Evolutionary conservation across 2,797 vertebrate genomes (phyloP).

Genomic region (Coreius guichenoti): DNA sequence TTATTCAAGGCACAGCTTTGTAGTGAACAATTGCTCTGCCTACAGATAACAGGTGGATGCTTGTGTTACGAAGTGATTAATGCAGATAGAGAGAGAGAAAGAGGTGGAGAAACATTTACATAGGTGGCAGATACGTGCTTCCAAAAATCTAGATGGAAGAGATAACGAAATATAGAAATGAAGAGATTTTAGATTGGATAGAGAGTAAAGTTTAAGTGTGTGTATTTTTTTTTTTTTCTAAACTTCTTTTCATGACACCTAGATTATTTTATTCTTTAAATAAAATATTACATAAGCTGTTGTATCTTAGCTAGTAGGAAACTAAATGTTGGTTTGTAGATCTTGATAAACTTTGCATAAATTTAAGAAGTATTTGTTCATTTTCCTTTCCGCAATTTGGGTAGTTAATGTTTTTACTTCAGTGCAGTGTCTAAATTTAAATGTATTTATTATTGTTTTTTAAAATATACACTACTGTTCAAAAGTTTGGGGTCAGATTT

Average conservation of each 20-base stretch:
- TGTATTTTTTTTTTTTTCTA: not conserved
- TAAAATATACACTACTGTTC: not conserved
- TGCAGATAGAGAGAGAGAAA: constrained; percentile 3
- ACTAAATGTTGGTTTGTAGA: not conserved
- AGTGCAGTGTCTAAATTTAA: no score
- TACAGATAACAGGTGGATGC: constrained; percentile 1
- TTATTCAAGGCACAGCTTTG: constrained; percentile 57
- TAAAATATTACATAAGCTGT: not conserved
- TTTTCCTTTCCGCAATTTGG: not conserved
- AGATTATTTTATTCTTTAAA: not conserved
- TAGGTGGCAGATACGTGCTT: not conserved
- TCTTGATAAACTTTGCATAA: not conserved
- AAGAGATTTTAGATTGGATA: not conserved
- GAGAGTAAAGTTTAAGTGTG: not conserved
- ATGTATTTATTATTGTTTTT: not conserved
- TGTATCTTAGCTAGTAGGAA: not conserved
- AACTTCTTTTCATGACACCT: not conserved
- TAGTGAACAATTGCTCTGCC: constrained; percentile 1
- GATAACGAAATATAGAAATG: not conserved
- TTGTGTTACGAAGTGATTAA: not conserved
- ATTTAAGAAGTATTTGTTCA: not conserved
- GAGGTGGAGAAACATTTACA: constrained; percentile 6
- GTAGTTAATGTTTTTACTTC: not conserved
- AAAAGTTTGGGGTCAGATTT: not conserved
- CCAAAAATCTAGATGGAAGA: not conserved